Evolutionary conservation across 2,888 invertebrate genomes (phyloP).

Genomic region (Coleophora deauratella): DNA sequence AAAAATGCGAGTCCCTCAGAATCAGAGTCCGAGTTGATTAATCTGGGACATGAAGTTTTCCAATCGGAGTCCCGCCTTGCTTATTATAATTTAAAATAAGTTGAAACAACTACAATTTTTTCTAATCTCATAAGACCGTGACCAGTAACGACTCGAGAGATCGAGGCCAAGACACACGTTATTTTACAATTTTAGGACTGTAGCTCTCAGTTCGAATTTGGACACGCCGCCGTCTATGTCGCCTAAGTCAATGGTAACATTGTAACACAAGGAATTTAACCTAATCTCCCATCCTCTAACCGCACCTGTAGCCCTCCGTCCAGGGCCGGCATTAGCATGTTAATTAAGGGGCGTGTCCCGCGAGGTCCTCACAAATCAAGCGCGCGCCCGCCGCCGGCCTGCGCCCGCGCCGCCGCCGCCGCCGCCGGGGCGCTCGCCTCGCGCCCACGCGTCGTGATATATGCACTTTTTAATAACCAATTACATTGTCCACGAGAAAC

Average conservation of each 20-base stretch:
- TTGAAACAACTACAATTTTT: too few species aligned
- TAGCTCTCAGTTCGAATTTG: too few species aligned
- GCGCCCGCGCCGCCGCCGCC: constrained; percentile 8
- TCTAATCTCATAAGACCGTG: too few species aligned
- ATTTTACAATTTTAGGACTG: too few species aligned
- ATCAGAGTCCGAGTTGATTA: too few species aligned
- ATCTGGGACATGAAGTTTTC: too few species aligned
- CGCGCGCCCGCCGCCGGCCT: constrained; percentile 7
- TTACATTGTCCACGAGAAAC: constrained; percentile 43
- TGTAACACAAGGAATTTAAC: constrained; percentile 11
- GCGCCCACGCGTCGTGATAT: constrained; percentile 16
- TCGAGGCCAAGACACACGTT: too few species aligned
- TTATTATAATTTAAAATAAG: too few species aligned
- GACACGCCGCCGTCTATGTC: too few species aligned
- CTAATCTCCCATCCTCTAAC: background rate
- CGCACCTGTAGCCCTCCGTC: constrained; percentile 13
- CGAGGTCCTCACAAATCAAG: constrained; percentile 21
- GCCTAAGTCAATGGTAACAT: constrained; percentile 9
- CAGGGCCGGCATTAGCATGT: constrained; percentile 63
- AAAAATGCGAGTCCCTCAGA: too few species aligned
- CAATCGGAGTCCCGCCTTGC: too few species aligned
- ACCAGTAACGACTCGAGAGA: too few species aligned
- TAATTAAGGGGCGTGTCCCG: constrained; percentile 63
- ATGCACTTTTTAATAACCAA: constrained; percentile 56
- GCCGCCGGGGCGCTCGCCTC: constrained; percentile 5